Percentiles rank a stretch among this genome's conserved stretches.
These are phyloP conservation scores for Pipa parva DNA, from an alignment of 2,113 vertebrate genomes.

Conservation along the genomic window DNA sequence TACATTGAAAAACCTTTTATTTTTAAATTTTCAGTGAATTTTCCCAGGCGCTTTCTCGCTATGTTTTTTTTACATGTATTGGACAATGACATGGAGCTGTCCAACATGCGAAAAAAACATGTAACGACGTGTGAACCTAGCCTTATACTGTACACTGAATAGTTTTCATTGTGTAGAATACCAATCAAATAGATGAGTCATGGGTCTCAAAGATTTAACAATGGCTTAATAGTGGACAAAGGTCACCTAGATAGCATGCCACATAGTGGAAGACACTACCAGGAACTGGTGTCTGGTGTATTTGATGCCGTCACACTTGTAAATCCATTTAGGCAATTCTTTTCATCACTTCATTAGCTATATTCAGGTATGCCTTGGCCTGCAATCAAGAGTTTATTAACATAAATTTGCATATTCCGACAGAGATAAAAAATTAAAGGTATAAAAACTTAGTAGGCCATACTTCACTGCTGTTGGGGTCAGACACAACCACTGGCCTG, in stretches of 20 bases:
- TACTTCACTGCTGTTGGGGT: constrained; percentile 79
- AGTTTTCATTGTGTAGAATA: too few relatives aligned
- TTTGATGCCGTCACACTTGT: not conserved
- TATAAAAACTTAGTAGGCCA: not conserved
- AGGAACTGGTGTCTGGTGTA: not conserved
- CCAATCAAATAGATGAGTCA: too few relatives aligned
- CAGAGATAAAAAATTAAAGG: not conserved
- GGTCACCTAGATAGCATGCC: not conserved
- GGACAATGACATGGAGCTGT: too few relatives aligned
- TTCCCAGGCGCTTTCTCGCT: too few relatives aligned
- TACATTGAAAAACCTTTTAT: too few relatives aligned
- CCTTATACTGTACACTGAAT: too few relatives aligned
- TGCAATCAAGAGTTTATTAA: not conserved
- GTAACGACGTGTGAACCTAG: too few relatives aligned
- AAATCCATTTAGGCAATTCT: constrained; percentile 9
- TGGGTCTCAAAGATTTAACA: not conserved
- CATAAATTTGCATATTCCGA: not conserved
- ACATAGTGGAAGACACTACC: not conserved
- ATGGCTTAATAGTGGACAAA: not conserved
- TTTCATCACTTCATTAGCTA: constrained; percentile 15
- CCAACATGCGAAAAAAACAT: too few relatives aligned
- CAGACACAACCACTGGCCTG: constrained; percentile 83
- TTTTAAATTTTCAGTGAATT: too few relatives aligned
- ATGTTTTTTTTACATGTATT: too few relatives aligned
- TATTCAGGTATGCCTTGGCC: constrained; percentile 24